Percentiles rank a stretch among this genome's conserved stretches.
Conservation (phyloP, 2,113 vertebrate genomes). For the Spermophilus dauricus region DNA sequence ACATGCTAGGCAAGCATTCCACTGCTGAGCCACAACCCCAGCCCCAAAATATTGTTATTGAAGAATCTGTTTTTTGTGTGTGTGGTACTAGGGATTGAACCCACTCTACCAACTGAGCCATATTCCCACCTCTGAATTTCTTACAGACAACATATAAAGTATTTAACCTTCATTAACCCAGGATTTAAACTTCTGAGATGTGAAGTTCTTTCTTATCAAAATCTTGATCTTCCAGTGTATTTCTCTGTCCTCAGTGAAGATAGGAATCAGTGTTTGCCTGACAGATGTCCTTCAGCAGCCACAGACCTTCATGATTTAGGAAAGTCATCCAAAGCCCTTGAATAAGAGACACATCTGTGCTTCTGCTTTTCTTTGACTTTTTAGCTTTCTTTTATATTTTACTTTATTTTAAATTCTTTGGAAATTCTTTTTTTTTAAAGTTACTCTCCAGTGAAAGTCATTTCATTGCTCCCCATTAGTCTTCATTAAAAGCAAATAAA, state of each 20-base stretch:
- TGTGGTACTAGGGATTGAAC: no score
- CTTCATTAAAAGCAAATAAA: constrained; percentile 54
- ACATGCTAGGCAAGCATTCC: no score
- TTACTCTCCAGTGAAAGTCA: not conserved
- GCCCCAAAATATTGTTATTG: no score
- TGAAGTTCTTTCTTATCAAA: constrained; percentile 26
- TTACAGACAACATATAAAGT: not conserved
- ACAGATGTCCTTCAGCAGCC: not conserved
- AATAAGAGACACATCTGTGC: not conserved
- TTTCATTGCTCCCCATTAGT: not conserved
- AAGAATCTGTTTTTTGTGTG: no score
- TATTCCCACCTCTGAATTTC: not conserved
- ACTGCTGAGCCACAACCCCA: no score
- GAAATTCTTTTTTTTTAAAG: not conserved
- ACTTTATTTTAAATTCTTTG: constrained; percentile 22
- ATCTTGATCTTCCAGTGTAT: not conserved
- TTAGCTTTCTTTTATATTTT: not conserved
- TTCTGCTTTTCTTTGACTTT: not conserved
- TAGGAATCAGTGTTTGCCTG: not conserved
- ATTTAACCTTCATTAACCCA: not conserved
- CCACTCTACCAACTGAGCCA: no score
- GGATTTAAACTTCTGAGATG: not conserved
- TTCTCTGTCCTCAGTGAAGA: not conserved
- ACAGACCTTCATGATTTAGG: not conserved
- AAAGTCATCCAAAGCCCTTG: not conserved